Percentiles rank a stretch among this genome's conserved stretches.
phyloP scores from a whole-genome alignment of 2,113 vertebrate genomes.

The Aspiorhynchus laticeps region DNA sequence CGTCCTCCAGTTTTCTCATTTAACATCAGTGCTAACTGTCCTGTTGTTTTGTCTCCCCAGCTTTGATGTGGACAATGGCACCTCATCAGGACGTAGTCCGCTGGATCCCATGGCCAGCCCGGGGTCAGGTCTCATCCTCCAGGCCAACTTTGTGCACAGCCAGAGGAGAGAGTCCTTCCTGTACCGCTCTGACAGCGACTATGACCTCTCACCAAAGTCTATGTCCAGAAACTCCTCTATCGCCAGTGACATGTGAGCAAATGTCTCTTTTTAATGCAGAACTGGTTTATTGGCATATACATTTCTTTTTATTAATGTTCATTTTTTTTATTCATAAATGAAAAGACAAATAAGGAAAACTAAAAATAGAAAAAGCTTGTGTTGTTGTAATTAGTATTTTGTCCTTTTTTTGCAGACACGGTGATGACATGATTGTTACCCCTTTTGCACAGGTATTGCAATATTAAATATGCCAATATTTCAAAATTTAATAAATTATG shows the following conservation, averaged over 20 bases:
- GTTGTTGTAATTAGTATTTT: constrained; percentile 12
- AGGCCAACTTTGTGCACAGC: constrained; percentile 98
- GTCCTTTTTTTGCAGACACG: constrained; percentile 83
- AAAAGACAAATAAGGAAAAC: not conserved
- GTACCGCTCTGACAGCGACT: constrained; percentile 97
- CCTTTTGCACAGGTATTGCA: constrained; percentile 95
- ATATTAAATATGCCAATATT: not conserved
- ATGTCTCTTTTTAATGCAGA: not conserved
- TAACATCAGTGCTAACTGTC: not conserved
- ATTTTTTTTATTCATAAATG: not conserved
- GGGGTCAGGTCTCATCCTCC: constrained; percentile 95
- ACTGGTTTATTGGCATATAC: not conserved
- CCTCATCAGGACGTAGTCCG: constrained; percentile 95
- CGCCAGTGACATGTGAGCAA: constrained; percentile 95
- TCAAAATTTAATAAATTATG: not conserved
- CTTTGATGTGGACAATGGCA: constrained; percentile 99
- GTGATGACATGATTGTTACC: constrained; percentile 99
- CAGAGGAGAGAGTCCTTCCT: constrained; percentile 97
- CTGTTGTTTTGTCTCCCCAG: constrained; percentile 68
- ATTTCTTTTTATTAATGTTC: not conserved
- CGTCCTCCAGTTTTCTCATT: not conserved
- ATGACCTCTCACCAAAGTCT: constrained; percentile 98
- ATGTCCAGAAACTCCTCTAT: constrained; percentile 99
- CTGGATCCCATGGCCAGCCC: constrained; percentile 98
- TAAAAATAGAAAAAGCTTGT: not conserved